Conservation (phyloP, 2,113 vertebrate species). For the Megaptera novaeangliae region DNA sequence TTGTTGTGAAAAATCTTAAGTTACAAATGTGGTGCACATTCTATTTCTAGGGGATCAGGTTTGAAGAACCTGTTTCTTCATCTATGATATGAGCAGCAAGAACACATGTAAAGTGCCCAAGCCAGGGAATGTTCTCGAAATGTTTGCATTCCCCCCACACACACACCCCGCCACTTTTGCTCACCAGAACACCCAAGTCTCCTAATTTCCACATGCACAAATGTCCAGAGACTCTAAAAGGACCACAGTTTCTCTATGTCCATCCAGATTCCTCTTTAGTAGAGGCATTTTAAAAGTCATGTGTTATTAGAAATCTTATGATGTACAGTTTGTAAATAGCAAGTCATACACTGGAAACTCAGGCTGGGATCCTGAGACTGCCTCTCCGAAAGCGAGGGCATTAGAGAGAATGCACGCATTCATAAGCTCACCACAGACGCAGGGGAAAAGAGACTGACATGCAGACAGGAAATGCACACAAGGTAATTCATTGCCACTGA, state of each 20-base stretch:
- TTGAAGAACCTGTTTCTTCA: neutral
- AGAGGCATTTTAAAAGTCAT: neutral
- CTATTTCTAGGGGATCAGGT: neutral
- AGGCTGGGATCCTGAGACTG: conserved; percentile 2
- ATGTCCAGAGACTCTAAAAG: neutral
- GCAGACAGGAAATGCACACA: neutral
- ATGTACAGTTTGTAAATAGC: conserved; percentile 19
- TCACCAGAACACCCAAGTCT: neutral
- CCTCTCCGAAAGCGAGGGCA: neutral
- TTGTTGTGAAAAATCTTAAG: neutral
- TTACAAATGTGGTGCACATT: neutral
- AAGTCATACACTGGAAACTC: neutral
- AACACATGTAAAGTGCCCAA: neutral
- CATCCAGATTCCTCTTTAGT: neutral
- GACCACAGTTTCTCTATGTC: neutral
- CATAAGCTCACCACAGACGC: neutral
- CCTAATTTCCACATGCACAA: neutral
- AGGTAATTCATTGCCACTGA: neutral
- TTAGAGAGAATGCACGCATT: conserved; percentile 47
- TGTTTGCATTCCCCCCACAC: neutral
- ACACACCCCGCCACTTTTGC: neutral
- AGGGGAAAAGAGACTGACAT: neutral
- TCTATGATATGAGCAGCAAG: neutral
- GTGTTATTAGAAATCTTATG: neutral
- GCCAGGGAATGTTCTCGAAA: neutral